Percentiles rank a stretch among this genome's conserved stretches.
These are phyloP conservation scores for Muntiacus muntjak DNA, from an alignment of 2,113 vertebrate genomes.

Conservation along the genomic window DNA sequence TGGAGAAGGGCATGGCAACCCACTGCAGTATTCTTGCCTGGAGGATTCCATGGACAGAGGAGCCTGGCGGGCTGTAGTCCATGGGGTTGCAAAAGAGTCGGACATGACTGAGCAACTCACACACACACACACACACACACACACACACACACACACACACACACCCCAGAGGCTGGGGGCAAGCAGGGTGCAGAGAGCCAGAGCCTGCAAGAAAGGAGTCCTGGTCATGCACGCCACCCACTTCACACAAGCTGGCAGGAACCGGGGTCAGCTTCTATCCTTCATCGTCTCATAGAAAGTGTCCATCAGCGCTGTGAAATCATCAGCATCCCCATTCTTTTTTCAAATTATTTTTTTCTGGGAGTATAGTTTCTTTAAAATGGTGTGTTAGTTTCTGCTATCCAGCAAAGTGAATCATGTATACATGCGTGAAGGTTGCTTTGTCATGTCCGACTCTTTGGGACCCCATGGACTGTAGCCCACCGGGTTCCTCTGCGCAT, in stretches of 20 bases:
- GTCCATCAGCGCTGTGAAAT: background rate
- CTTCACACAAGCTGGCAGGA: background rate
- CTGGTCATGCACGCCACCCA: fast-evolving
- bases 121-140: no score
- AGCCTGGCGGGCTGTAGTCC: background rate
- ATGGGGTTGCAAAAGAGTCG: background rate
- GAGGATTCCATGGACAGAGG: background rate
- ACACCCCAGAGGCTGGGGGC: background rate
- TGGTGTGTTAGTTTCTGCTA: background rate
- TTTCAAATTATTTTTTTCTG: background rate
- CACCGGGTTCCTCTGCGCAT: background rate
- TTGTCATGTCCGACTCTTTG: background rate
- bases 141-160: no score
- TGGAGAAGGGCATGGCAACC: background rate
- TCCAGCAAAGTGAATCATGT: background rate
- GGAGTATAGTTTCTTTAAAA: background rate
- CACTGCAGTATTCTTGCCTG: background rate
- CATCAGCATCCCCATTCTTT: background rate
- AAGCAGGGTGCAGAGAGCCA: background rate
- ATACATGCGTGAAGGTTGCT: fast-evolving
- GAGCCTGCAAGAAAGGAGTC: no score
- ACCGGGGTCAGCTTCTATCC: background rate
- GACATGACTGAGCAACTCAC: background rate
- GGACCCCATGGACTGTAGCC: background rate
- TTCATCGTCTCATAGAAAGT: fast-evolving